Conservation (phyloP, 2,797 vertebrate species). For the Bovichtus variegatus region DNA sequence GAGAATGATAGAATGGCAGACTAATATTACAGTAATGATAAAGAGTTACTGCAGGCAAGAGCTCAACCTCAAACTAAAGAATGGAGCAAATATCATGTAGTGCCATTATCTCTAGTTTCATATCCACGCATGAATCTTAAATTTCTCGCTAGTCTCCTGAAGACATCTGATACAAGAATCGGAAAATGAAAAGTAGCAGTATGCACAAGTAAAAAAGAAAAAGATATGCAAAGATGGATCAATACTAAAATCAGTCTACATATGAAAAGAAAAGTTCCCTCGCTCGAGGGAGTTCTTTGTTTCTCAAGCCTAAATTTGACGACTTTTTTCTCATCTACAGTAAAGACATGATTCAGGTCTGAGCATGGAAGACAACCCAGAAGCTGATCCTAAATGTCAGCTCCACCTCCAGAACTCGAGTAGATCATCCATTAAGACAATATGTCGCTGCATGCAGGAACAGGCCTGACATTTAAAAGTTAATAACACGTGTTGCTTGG, state of each 20-base stretch:
- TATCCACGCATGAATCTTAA: not conserved
- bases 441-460: constrained; percentile 39
- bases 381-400: constrained; percentile 48
- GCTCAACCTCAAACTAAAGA: not conserved
- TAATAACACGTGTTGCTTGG: not conserved
- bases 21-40: constrained; percentile 10
- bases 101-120: constrained; percentile 21
- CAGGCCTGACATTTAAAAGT: constrained; percentile 66
- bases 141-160: not conserved
- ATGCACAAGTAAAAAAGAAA: not conserved
- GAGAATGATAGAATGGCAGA: not conserved
- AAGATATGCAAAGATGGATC: not conserved
- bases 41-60: constrained; percentile 15
- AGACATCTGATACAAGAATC: not conserved
- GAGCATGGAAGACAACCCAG: constrained; percentile 18
- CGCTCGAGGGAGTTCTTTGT: not conserved
- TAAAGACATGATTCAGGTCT: constrained; percentile 2
- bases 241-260: not conserved
- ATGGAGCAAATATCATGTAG: not conserved
- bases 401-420: constrained; percentile 41
- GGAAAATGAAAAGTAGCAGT: not conserved
- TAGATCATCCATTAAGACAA: not conserved
- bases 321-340: not conserved
- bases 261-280: not conserved
- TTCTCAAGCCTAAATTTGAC: not conserved